Percentiles rank a stretch among this genome's conserved stretches.
These are phyloP conservation scores for Mionectes olivaceus DNA, from an alignment of 2,797 vertebrate species.

Conservation along the genomic window DNA sequence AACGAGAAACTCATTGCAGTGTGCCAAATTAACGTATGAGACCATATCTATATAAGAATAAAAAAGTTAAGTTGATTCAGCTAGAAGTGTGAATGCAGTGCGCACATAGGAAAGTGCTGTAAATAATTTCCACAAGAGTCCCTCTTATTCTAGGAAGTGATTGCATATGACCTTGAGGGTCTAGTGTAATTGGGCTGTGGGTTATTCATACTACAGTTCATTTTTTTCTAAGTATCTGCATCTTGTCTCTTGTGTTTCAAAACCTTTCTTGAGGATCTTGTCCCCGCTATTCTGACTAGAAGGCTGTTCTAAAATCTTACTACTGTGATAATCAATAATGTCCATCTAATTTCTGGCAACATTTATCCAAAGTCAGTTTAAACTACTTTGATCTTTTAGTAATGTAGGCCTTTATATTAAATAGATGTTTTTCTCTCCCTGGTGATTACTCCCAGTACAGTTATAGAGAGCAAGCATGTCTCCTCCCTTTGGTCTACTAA, in stretches of 20 bases:
- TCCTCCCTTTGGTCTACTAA: conserved; percentile 41
- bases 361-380: conserved; percentile 9
- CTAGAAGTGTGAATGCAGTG: background rate
- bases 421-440: conserved; percentile 23
- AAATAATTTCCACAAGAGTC: background rate
- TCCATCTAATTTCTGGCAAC: conserved; percentile 28
- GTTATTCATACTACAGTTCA: background rate
- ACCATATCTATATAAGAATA: background rate
- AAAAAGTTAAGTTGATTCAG: conserved; percentile 3
- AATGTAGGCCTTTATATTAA: conserved; percentile 27
- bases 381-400: conserved; percentile 34
- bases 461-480: conserved; percentile 6
- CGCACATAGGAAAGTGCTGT: background rate
- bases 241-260: background rate
- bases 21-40: background rate
- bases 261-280: background rate
- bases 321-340: background rate
- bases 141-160: background rate
- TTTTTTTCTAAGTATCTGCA: background rate
- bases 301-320: background rate
- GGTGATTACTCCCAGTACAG: background rate
- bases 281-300: background rate
- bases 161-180: background rate
- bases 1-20: background rate
- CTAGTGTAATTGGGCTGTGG: background rate